Conservation (phyloP, 2,888 invertebrate genomes). For the Homarus gammarus region DNA sequence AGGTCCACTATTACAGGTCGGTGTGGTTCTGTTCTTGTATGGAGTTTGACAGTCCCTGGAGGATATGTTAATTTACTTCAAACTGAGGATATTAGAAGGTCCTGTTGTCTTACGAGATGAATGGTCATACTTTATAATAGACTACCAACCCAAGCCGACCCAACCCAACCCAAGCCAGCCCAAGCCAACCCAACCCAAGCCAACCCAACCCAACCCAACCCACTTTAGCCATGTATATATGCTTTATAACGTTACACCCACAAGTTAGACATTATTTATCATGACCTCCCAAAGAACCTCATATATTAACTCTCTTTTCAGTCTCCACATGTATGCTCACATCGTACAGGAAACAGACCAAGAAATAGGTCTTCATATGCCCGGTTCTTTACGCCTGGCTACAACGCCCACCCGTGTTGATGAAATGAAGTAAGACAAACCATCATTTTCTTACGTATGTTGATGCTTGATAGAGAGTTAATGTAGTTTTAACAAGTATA, state of each 20-base stretch:
- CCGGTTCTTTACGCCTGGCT: conserved; percentile 80
- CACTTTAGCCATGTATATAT: too few relatives aligned
- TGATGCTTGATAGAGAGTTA: background rate
- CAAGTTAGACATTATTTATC: too few relatives aligned
- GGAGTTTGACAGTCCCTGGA: too few relatives aligned
- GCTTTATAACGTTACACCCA: too few relatives aligned
- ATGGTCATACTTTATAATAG: too few relatives aligned
- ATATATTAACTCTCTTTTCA: conserved; percentile 77
- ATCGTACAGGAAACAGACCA: conserved; percentile 80
- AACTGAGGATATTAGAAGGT: background rate
- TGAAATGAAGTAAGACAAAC: conserved; percentile 79
- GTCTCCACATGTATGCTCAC: conserved; percentile 79
- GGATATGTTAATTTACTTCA: background rate
- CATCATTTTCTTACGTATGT: background rate
- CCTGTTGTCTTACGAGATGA: too few relatives aligned
- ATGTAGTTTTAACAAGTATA: too few relatives aligned
- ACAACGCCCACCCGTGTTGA: conserved; percentile 78
- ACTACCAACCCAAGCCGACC: too few relatives aligned
- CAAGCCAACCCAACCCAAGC: too few relatives aligned
- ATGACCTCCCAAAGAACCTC: too few relatives aligned
- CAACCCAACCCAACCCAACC: too few relatives aligned
- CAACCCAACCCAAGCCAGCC: too few relatives aligned
- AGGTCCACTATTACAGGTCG: conserved; percentile 78
- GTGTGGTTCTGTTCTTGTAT: background rate
- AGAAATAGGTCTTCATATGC: conserved; percentile 79